Percentiles rank a stretch among this genome's conserved stretches.
These are phyloP conservation scores for Colletes latitarsis DNA, from an alignment of 1,140 invertebrate species.

Conservation along the genomic window DNA sequence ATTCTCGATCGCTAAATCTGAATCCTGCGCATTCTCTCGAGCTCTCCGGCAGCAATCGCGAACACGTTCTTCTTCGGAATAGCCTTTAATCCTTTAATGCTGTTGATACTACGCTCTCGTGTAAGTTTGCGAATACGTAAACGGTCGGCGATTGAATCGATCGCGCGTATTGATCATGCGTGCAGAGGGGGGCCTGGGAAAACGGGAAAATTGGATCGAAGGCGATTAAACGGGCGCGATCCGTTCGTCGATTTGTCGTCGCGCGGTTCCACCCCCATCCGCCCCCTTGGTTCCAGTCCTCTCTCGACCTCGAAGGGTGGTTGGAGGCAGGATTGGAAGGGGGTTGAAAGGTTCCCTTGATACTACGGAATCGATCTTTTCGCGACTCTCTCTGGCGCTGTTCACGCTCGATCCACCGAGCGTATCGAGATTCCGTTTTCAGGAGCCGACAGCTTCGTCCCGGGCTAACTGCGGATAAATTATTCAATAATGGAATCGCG, in stretches of 20 bases:
- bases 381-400: slow-evolving; percentile 28
- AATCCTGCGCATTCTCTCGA: no score
- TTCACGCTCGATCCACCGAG: slow-evolving; percentile 41
- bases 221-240: slow-evolving; percentile 33
- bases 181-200: neutral
- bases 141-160: slow-evolving; percentile 10
- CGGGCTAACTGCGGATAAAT: slow-evolving; percentile 46
- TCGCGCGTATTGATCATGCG: slow-evolving; percentile 30
- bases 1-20: no score
- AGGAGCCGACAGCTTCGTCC: slow-evolving; percentile 32
- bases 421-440: slow-evolving; percentile 37
- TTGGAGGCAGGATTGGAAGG: neutral
- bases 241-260: slow-evolving; percentile 35
- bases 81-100: no score
- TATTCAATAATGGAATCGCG: slow-evolving; percentile 37
- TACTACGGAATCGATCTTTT: slow-evolving; percentile 59
- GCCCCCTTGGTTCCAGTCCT: slow-evolving; percentile 11
- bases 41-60: no score
- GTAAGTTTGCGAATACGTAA: neutral
- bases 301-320: neutral
- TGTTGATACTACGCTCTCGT: no score
- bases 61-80: no score
- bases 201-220: slow-evolving; percentile 26
- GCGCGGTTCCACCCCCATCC: neutral
- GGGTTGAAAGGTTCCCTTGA: slow-evolving; percentile 35